Evolutionary conservation across 2,888 invertebrate species (phyloP).

Genomic region (Nomada lathburiana): DNA sequence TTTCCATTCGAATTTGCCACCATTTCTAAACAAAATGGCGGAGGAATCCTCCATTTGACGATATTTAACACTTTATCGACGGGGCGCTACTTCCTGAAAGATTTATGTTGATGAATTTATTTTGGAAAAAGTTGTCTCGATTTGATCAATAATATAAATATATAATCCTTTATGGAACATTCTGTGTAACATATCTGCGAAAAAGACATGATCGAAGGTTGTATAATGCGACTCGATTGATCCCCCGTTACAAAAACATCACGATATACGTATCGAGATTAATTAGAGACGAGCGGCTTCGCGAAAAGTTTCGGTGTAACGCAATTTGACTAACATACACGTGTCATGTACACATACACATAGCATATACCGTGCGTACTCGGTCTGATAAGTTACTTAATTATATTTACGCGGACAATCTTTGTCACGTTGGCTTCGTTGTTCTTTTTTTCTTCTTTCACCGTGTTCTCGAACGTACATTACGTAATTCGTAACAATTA

Average conservation of each 20-base stretch:
- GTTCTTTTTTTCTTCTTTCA: conserved; percentile 67
- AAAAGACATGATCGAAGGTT: neutral
- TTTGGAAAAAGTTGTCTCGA: no score
- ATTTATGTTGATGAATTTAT: no score
- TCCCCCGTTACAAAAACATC: neutral
- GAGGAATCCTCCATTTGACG: no score
- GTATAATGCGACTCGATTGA: neutral
- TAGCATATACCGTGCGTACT: conserved; percentile 55
- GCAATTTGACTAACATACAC: conserved; percentile 57
- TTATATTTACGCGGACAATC: conserved; percentile 67
- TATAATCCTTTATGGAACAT: neutral
- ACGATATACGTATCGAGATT: conserved; percentile 6
- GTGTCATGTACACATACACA: conserved; percentile 56
- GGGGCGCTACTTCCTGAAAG: no score
- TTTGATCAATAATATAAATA: no score
- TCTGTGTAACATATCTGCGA: neutral
- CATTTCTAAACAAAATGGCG: no score
- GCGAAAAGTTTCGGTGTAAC: conserved; percentile 37
- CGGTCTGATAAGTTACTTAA: conserved; percentile 59
- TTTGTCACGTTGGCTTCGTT: conserved; percentile 66
- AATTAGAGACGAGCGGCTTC: conserved; percentile 40
- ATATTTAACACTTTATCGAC: no score
- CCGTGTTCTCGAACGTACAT: conserved; percentile 62
- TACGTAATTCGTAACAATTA: conserved; percentile 47
- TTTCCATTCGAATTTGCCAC: no score